phyloP scores from a whole-genome alignment of 2,888 invertebrate genomes.

The Leptodirus hochenwartii region DNA sequence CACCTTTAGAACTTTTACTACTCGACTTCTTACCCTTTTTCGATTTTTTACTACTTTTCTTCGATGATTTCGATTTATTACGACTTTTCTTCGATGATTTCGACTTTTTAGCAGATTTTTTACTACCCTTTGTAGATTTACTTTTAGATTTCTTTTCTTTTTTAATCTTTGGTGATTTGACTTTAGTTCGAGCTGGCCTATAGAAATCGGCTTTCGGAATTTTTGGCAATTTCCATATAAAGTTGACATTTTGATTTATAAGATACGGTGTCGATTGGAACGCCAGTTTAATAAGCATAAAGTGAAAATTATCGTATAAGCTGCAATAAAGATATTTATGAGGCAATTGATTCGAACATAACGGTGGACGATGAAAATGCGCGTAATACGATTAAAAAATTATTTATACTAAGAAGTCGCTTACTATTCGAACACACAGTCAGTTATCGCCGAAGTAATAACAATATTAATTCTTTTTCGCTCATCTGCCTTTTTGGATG shows the following conservation, averaged over 20 bases:
- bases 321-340: slow-evolving; percentile 17
- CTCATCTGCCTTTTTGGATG: slow-evolving; percentile 7
- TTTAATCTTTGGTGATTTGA: slow-evolving; percentile 13
- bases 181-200: slow-evolving; percentile 11
- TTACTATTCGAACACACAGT: slow-evolving; percentile 25
- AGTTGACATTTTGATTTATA: slow-evolving; percentile 21
- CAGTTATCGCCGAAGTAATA: slow-evolving; percentile 21
- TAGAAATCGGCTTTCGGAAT: slow-evolving; percentile 19
- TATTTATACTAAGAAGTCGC: slow-evolving; percentile 9
- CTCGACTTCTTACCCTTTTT: slow-evolving; percentile 11
- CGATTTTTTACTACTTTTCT: slow-evolving; percentile 13
- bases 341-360: too few species aligned
- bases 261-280: slow-evolving; percentile 19
- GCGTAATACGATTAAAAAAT: neutral
- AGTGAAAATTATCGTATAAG: slow-evolving; percentile 25
- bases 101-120: slow-evolving; percentile 13
- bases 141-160: slow-evolving; percentile 11
- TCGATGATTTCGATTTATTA: slow-evolving; percentile 11
- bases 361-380: too few species aligned
- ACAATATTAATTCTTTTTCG: slow-evolving; percentile 19
- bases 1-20: slow-evolving; percentile 13
- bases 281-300: slow-evolving; percentile 19
- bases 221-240: slow-evolving; percentile 23
- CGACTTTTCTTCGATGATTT: slow-evolving; percentile 14
- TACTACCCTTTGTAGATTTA: slow-evolving; percentile 12